Evolutionary conservation across 2,797 vertebrate species (phyloP).

Genomic region (Melopsittacus undulatus): DNA sequence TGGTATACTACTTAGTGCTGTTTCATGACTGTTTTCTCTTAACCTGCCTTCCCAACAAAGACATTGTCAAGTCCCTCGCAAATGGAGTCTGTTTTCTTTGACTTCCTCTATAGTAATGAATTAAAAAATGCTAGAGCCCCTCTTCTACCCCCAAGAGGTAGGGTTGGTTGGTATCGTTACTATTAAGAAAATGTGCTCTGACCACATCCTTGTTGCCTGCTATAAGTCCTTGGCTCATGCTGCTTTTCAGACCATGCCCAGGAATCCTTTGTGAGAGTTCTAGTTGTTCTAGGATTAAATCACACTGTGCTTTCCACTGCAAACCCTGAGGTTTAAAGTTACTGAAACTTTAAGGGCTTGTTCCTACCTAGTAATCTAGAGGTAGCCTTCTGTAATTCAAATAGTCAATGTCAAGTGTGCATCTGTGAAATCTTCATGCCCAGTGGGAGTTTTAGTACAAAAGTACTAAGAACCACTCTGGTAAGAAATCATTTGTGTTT

Average conservation of each 20-base stretch:
- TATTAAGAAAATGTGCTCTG: not conserved
- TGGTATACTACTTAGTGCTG: not conserved
- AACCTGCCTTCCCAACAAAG: not conserved
- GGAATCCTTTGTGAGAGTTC: not conserved
- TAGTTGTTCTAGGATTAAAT: not conserved
- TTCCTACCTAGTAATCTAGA: not conserved
- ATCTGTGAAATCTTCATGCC: not conserved
- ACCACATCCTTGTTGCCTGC: not conserved
- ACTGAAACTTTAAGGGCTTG: not conserved
- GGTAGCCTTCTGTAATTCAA: not conserved
- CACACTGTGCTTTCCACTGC: not conserved
- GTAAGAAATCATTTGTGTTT: not conserved
- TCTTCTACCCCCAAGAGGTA: not conserved
- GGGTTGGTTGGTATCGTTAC: not conserved
- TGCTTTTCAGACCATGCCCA: not conserved
- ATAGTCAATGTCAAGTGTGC: not conserved
- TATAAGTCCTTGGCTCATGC: not conserved
- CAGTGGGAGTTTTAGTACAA: not conserved
- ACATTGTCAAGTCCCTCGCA: not conserved
- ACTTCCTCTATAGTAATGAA: not conserved
- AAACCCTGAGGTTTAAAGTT: not conserved
- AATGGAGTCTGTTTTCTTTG: not conserved
- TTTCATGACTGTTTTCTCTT: not conserved
- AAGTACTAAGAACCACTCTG: not conserved
- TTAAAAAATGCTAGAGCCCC: not conserved